These are phyloP conservation scores for Morpho achilles DNA, from an alignment of 2,888 invertebrate genomes.

Conservation along the genomic window DNA sequence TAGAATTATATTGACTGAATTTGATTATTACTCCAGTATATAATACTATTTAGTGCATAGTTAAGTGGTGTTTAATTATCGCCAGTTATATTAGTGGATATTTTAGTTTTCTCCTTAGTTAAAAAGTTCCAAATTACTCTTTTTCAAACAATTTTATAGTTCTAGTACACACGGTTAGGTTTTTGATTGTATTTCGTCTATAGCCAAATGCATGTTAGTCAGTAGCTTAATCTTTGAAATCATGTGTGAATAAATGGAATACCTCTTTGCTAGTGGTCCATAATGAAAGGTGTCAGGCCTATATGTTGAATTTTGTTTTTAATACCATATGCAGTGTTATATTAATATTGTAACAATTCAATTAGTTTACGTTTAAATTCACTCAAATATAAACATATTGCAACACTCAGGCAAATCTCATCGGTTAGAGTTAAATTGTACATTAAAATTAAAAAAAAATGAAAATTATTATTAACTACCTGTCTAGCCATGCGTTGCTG, in stretches of 20 bases:
- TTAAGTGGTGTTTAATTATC: constrained; percentile 13
- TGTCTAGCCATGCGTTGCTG: too few species aligned
- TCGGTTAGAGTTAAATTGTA: not conserved
- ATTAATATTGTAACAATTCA: not conserved
- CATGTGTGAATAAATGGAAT: constrained; percentile 60
- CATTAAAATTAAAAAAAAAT: too few species aligned
- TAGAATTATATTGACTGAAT: constrained; percentile 67
- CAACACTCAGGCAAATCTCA: not conserved
- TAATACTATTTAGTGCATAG: constrained; percentile 23
- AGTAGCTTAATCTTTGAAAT: constrained; percentile 36
- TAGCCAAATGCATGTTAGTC: constrained; percentile 27
- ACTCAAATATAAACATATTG: too few species aligned
- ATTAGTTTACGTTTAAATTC: not conserved
- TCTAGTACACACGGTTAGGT: constrained; percentile 21
- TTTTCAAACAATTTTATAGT: constrained; percentile 9
- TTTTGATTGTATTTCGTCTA: constrained; percentile 22
- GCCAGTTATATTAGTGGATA: constrained; percentile 1
- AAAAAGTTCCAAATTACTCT: constrained; percentile 8
- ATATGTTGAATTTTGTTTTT: constrained; percentile 64
- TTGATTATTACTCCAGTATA: constrained; percentile 23
- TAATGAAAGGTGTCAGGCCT: constrained; percentile 61
- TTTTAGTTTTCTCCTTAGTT: constrained; percentile 1
- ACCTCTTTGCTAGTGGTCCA: constrained; percentile 77
- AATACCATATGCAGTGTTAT: constrained; percentile 45
- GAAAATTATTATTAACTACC: too few species aligned